Percentiles rank a stretch among this genome's conserved stretches.
Evolutionary conservation across 2,888 invertebrate genomes (phyloP).

Genomic region (Drosophila recens): DNA sequence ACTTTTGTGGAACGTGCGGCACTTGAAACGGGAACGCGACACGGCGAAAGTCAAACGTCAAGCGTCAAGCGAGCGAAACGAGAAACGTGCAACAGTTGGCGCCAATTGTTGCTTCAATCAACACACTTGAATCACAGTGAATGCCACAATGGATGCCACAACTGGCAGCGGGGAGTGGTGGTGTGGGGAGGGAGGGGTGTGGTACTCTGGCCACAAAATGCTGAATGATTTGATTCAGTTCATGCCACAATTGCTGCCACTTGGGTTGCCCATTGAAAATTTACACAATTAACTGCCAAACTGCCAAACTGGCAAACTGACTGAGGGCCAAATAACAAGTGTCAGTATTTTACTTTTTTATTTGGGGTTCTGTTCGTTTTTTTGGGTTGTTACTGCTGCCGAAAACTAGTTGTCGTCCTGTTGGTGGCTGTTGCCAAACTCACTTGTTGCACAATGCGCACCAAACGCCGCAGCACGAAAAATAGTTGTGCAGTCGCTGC

Average conservation of each 20-base stretch:
- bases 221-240: constrained; percentile 48
- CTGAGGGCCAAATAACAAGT: constrained; percentile 13
- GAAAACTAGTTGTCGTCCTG: constrained; percentile 83
- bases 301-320: constrained; percentile 30
- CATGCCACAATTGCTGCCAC: constrained; percentile 57
- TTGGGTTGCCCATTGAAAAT: constrained; percentile 56
- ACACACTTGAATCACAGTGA: constrained; percentile 54
- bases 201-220: constrained; percentile 22
- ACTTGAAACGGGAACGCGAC: constrained; percentile 52
- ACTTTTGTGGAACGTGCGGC: constrained; percentile 50
- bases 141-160: constrained; percentile 56
- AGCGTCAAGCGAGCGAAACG: constrained; percentile 16
- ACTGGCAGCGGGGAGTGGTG: constrained; percentile 12
- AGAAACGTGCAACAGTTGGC: constrained; percentile 67
- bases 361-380: not conserved
- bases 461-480: constrained; percentile 74
- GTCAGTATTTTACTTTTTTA: constrained; percentile 8
- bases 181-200: not conserved
- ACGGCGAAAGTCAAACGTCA: constrained; percentile 56
- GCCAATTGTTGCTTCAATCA: constrained; percentile 79
- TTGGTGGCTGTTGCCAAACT: constrained; percentile 85
- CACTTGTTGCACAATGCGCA: constrained; percentile 86
- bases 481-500: constrained; percentile 74
- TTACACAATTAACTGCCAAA: constrained; percentile 64
- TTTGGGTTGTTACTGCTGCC: constrained; percentile 43